A percentile compares a stretch with the other conserved stretches of the same genome.
These are phyloP conservation scores for Plebejus melissa DNA, from an alignment of 2,888 invertebrate species.

Conservation along the genomic window DNA sequence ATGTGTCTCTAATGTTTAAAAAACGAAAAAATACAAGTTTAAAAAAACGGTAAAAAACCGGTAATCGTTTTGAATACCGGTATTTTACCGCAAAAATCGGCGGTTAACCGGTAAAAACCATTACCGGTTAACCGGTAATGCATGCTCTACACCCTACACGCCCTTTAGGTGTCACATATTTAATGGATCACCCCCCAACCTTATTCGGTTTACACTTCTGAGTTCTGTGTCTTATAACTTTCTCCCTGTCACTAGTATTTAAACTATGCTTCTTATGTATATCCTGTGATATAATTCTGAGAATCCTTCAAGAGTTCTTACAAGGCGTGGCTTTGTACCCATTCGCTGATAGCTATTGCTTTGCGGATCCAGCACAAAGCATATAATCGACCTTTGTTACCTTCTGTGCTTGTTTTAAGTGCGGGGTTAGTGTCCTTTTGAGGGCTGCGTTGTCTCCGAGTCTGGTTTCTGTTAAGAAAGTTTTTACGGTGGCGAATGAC, in stretches of 20 bases:
- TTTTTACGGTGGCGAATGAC: conserved; percentile 1
- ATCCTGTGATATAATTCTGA: not conserved
- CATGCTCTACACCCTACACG: too few species aligned
- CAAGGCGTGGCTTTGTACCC: conserved; percentile 2
- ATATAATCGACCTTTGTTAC: conserved; percentile 11
- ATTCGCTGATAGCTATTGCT: conserved; percentile 4
- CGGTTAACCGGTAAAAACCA: too few species aligned
- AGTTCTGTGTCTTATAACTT: not conserved
- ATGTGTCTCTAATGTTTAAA: too few species aligned
- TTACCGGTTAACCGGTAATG: too few species aligned
- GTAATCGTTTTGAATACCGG: too few species aligned
- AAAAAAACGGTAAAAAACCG: too few species aligned
- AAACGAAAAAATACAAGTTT: too few species aligned
- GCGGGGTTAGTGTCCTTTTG: conserved; percentile 19
- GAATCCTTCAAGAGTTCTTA: not conserved
- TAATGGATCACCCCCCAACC: too few species aligned
- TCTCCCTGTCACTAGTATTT: not conserved
- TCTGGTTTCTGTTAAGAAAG: not conserved
- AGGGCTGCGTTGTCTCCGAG: not conserved
- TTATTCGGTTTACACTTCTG: not conserved
- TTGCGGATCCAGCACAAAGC: conserved; percentile 13
- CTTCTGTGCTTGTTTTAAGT: conserved; percentile 8
- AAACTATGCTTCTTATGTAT: not conserved
- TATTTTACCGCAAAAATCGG: too few species aligned
- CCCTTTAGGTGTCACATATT: too few species aligned